A percentile compares a stretch with the other conserved stretches of the same genome.
phyloP scores from a whole-genome alignment of 1,140 invertebrate genomes.

The Neodiprion pinetum region DNA sequence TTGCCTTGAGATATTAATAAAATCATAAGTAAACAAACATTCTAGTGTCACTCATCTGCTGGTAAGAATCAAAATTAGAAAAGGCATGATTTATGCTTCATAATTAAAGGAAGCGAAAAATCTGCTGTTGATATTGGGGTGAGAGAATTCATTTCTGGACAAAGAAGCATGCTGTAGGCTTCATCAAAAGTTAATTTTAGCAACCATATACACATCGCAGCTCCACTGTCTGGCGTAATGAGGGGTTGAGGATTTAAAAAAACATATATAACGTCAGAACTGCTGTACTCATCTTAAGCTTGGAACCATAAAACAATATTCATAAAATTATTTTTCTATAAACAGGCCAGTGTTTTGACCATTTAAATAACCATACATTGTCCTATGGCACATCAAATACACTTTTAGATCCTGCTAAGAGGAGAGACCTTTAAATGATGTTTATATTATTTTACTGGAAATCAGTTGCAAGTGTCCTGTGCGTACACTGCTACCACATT shows the following conservation, averaged over 20 bases:
- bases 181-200: neutral
- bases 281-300: neutral
- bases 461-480: too few relatives aligned
- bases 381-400: too few relatives aligned
- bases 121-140: neutral
- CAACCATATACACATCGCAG: neutral
- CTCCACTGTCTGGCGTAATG: neutral
- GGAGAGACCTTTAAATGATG: too few relatives aligned
- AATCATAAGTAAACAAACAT: too few relatives aligned
- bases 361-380: too few relatives aligned
- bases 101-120: neutral
- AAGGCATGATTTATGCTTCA: too few relatives aligned
- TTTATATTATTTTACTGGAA: too few relatives aligned
- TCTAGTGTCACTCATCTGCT: too few relatives aligned
- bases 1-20: too few relatives aligned
- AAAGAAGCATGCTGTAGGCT: neutral
- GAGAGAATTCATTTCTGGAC: neutral
- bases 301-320: neutral
- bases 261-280: neutral
- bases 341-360: neutral
- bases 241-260: neutral
- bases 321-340: neutral
- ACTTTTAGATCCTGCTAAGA: too few relatives aligned
- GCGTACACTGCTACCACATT: too few relatives aligned
- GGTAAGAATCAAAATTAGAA: too few relatives aligned